Base-by-base conservation (phyloP, 1,140 invertebrate genomes). In the Rhagoletis pomonella region DNA sequence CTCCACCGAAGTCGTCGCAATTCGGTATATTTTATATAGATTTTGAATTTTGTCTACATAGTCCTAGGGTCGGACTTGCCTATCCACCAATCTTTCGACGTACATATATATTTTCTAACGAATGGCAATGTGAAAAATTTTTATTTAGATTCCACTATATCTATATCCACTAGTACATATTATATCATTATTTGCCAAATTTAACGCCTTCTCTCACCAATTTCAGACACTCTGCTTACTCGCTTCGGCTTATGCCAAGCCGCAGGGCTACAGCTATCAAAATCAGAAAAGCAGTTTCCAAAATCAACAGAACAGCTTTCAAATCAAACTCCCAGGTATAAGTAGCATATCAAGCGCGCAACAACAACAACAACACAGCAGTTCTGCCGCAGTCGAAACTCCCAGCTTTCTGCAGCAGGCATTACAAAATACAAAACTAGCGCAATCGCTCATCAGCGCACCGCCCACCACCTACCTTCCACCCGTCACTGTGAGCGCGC, bases 241-340 rank as follows among this genome's bases (percentile, higher is more conserved):
- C 12, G 88, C 91, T 65, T 59, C 91, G 81, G 87, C 90, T 0
- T 55, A 89, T 67, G 89, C 91, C 9, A 88, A 65, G 58, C 91
- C 91, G 0, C 91, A 92, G 87, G 91, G 91, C 88, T 92, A 92
- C 86, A 92, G 89, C 87, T 92, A 92, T 50, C 91, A 90, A 39
- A 77, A 88, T 55, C 88, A 90, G 77, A 39, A 69, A 44, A 81
- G 9, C 73, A 81, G 50, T 42, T 81, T 47, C 19, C 47, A 81
- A 64, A 88, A 73, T 64, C 90, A 90, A 59, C 90, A 85, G 59
- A 85, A 67, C 55, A 42, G 77, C 42, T 65, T 67, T 42, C 77
- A 81, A 88, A 85, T 81, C 47, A 50, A 65, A 10, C 50, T 69
- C 10, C 85, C 77, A 9, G 84, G 64, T 19, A 55, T 77, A n/a